Evolutionary conservation across 2,113 vertebrate genomes (phyloP).

Genomic region (Eleginops maclovinus): DNA sequence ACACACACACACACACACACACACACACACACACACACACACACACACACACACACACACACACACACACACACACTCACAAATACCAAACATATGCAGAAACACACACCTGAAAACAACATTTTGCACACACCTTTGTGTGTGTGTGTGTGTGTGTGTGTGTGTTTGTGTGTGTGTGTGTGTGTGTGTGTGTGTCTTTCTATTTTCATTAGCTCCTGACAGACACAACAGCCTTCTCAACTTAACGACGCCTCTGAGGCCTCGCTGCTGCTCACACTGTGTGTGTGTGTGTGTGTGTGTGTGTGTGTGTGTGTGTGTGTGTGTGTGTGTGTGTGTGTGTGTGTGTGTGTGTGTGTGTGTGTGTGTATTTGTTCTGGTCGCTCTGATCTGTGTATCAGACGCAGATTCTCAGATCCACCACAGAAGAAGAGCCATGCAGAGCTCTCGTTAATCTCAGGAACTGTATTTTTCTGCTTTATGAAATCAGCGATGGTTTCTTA

Average conservation of each 20-base stretch:
- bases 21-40: slow-evolving; percentile 13
- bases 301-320: slow-evolving; percentile 37
- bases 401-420: neutral
- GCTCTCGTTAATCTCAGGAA: no score
- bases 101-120: slow-evolving; percentile 34
- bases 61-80: neutral
- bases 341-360: neutral
- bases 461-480: no score
- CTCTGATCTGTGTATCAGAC: slow-evolving; percentile 33
- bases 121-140: neutral
- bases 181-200: slow-evolving; percentile 60
- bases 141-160: slow-evolving; percentile 9
- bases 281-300: slow-evolving; percentile 37
- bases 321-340: slow-evolving; percentile 2
- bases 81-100: neutral
- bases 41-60: slow-evolving; percentile 16
- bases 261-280: slow-evolving; percentile 34
- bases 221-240: slow-evolving; percentile 76
- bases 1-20: slow-evolving; percentile 11
- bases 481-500: no score
- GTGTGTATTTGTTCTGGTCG: slow-evolving; percentile 24
- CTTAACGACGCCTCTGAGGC: slow-evolving; percentile 73
- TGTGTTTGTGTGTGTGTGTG: slow-evolving; percentile 2
- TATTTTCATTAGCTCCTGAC: slow-evolving; percentile 79
- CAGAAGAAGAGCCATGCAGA: neutral